Evolutionary conservation across 2,113 vertebrate genomes (phyloP).

Genomic region (Coryphaenoides rupestris): DNA sequence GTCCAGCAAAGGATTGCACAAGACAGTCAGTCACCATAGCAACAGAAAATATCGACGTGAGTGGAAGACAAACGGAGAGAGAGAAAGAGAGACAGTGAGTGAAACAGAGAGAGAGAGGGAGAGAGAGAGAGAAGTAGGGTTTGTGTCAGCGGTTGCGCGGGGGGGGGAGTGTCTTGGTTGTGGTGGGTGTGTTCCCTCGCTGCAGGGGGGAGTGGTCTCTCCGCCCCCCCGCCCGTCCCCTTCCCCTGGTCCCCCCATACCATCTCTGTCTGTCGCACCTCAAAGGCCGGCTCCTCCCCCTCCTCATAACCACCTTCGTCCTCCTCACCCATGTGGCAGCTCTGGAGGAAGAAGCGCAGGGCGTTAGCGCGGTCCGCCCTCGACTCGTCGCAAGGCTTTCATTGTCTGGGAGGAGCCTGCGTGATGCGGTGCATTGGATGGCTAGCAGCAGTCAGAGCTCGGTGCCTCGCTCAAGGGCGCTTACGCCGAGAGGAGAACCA

Average conservation of each 20-base stretch:
- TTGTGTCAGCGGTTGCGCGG: constrained; percentile 24
- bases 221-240: constrained; percentile 67
- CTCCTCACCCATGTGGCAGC: constrained; percentile 88
- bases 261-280: constrained; percentile 82
- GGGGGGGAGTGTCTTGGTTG: constrained; percentile 30
- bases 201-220: constrained; percentile 55
- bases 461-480: background rate
- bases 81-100: constrained; percentile 30
- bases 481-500: no score
- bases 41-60: constrained; percentile 46
- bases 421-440: no score
- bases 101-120: background rate
- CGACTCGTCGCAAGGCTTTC: no score
- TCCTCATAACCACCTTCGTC: constrained; percentile 77
- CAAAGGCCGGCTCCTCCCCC: constrained; percentile 81
- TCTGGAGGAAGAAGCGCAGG: constrained; percentile 59
- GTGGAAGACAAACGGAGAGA: constrained; percentile 12
- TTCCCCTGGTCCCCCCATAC: constrained; percentile 76
- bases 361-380: background rate
- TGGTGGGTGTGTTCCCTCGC: constrained; percentile 56
- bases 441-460: background rate
- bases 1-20: constrained; percentile 73
- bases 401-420: no score
- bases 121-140: background rate
- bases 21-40: constrained; percentile 60